Conservation (phyloP, 2,113 vertebrate genomes). For the Speoplatyrhinus poulsoni region DNA sequence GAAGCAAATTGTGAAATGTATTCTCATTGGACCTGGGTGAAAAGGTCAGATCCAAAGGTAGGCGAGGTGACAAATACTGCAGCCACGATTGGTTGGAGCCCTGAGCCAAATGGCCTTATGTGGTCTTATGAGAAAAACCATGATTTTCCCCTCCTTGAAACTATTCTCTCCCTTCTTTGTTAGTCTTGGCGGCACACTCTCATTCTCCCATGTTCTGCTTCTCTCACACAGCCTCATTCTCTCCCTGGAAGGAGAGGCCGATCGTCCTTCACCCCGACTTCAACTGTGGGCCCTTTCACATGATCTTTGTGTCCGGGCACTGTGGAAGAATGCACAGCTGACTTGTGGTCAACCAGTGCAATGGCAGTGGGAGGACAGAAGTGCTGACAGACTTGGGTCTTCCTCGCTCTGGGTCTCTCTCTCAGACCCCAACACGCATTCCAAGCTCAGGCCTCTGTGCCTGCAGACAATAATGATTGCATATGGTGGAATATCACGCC, state of each 20-base stretch:
- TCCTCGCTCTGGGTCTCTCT: background rate
- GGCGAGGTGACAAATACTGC: too few relatives aligned
- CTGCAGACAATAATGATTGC: slow-evolving; percentile 15
- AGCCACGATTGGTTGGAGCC: too few relatives aligned
- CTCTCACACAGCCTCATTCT: slow-evolving; percentile 10
- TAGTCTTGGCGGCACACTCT: slow-evolving; percentile 19
- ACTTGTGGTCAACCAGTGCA: slow-evolving; percentile 52
- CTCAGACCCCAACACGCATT: slow-evolving; percentile 13
- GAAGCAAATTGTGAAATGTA: too few relatives aligned
- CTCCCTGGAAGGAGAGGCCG: slow-evolving; percentile 32
- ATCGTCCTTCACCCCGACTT: slow-evolving; percentile 61
- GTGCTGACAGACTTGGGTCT: slow-evolving; percentile 63
- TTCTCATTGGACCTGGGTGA: too few relatives aligned
- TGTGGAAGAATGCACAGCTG: slow-evolving; percentile 43
- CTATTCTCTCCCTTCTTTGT: slow-evolving; percentile 31
- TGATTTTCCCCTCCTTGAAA: background rate
- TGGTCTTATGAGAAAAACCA: too few relatives aligned
- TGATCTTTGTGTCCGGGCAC: slow-evolving; percentile 17
- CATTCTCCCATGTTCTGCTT: slow-evolving; percentile 19
- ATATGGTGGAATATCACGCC: background rate
- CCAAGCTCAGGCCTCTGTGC: slow-evolving; percentile 38
- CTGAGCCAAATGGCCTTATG: too few relatives aligned
- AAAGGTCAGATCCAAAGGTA: too few relatives aligned
- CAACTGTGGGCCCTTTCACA: slow-evolving; percentile 60
- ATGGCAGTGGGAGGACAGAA: slow-evolving; percentile 66